Evolutionary conservation across 2,888 invertebrate genomes (phyloP), one percentile per base, ranked within the genome.

Genomic region (Hydrotaea cyrtoneurina): DNA sequence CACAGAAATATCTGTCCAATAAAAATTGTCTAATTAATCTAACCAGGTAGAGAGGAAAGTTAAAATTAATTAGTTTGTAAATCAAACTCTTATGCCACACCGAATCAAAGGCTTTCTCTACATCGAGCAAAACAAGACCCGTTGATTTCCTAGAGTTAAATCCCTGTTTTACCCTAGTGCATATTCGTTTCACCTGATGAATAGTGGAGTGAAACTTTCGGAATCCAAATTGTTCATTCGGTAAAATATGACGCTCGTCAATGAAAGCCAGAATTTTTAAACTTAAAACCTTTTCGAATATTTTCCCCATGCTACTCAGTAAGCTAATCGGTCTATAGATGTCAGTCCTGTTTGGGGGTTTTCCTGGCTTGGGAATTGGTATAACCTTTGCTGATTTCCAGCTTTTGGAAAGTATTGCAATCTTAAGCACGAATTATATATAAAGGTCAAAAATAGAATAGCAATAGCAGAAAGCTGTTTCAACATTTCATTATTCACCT

Each of bases 281-380:
- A 36, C 13, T 26, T 26, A 66, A 36, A 36, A 66, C 3, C 19
- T 66, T 66, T 36, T 66, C 66, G 15, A 66, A 66, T 66, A 66
- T 2, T 36, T 66, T 66, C 15, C 36, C 23, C 53, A 53, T 11
- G 26, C 72, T 26, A 31, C 53, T 26, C 23, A 50, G 10, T 21
- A 72, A 50, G 31, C 72, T 53, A 3, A 72, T 72, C 13, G 72
- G 72, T 11, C 72, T 72, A n/a, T 72, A 72, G 36, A 36, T 72
- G 1, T 26, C 15, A 1, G 53, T 15, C 0, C 26, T 7, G 36
- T 57, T 73, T 10, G 19, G 73, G 31, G 31, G 17, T 57, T 72
- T 72, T 2, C 31, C 72, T 5, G 3, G 13, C 31, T 72, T 53
- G 2, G 2, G 53, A 31, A 72, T 31, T 2, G 72, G 72, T 0